A percentile compares a stretch with the other conserved stretches of the same genome.
Evolutionary conservation across 2,113 vertebrate genomes (phyloP).

Genomic region (human): DNA sequence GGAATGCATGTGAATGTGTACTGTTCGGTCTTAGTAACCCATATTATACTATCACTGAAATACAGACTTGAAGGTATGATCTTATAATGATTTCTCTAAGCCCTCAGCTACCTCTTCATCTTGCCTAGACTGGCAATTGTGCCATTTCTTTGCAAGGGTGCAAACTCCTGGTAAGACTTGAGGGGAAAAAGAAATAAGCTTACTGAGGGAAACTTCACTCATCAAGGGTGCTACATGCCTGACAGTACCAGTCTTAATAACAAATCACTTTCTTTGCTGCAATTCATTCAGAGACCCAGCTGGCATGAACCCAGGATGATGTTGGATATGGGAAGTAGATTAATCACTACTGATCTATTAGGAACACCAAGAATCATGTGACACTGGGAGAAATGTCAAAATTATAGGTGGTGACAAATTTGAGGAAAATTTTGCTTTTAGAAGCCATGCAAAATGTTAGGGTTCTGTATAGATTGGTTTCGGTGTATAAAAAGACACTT

Average conservation of each 20-base stretch:
- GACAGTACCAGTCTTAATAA: background rate
- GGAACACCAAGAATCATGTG: background rate
- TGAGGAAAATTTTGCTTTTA: background rate
- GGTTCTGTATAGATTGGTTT: background rate
- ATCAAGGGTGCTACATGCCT: background rate
- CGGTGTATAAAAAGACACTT: background rate
- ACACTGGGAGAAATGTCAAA: background rate
- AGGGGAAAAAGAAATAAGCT: background rate
- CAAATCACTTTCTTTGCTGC: background rate
- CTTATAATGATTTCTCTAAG: too few relatives aligned
- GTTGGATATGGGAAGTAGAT: background rate
- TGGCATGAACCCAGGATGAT: background rate
- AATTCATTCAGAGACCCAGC: slow-evolving; percentile 30
- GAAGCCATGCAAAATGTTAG: background rate
- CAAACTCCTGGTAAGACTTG: background rate
- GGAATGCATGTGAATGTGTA: rapidly evolving
- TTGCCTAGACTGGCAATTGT: background rate
- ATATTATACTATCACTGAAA: background rate
- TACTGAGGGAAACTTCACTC: background rate
- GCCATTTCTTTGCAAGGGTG: background rate
- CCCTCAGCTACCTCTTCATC: background rate
- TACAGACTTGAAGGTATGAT: background rate
- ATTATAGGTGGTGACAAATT: background rate
- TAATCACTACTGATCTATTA: background rate
- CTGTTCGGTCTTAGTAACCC: background rate